Base-by-base conservation (phyloP, 2,113 vertebrate genomes). In the Pseudorasbora parva region DNA sequence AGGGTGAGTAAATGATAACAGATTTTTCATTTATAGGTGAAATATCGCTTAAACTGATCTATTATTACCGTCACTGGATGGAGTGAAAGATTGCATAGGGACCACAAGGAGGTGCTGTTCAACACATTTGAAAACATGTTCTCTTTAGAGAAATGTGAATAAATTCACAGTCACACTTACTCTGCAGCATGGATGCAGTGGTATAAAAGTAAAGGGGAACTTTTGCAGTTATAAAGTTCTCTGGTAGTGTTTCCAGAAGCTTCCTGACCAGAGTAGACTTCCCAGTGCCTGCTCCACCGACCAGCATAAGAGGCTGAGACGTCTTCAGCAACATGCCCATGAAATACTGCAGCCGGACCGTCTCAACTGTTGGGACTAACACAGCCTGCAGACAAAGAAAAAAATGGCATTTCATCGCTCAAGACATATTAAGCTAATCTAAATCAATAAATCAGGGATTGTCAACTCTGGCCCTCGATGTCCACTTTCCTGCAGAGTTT, bases 121-220 rank as follows among this genome's bases (percentile, higher is more conserved):
- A 25, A 76, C 78, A 80, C 60, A 80, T 81, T 5, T 62, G 27
- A 49, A 60, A 8, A 45, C 30, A 9, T 19, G 45, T 8, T 75
- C 10, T 51, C 8, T 68, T 54, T 54, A 81, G 27, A 37, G 19
- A 80, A 68, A 80, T 51, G 17, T 66, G 8, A 30, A 41, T 11
- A 78, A 60, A 43, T 25, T 7, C 12, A 10, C 5, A 0, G 49
- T 10, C 69, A 0, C 27, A 77, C 81, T 88, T 90, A 92, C 62
- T 73, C 43, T 91, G 91, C 76, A 93, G 82, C 88, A 89, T 90
- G 77, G 89, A 92, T 68, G 88, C 94, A 43, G 89, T 73, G 60
- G 86, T 89, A n/a, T 88, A 93, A 89, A 94, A 93, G 90, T 91
- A 93, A 69, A 94, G 95, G 27, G 93, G 89, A 0, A 91, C 92